phyloP scores from a whole-genome alignment of 2,888 invertebrate genomes.

The Dorcus parallelipipedus region DNA sequence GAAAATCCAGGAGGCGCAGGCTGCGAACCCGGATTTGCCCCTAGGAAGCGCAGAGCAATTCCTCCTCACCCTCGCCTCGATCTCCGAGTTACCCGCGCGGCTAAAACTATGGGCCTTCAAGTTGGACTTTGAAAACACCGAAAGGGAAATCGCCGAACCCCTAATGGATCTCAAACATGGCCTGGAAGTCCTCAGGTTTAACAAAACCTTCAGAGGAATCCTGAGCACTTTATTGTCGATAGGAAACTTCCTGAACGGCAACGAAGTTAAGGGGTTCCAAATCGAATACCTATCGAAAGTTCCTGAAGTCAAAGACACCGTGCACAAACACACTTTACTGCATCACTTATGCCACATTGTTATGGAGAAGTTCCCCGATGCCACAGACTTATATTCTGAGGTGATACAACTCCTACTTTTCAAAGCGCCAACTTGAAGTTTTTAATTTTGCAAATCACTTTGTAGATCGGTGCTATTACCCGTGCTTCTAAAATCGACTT shows the following conservation, averaged over 20 bases:
- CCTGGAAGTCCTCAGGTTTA: slow-evolving; percentile 83
- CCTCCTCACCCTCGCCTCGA: slow-evolving; percentile 91
- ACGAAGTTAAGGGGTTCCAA: slow-evolving; percentile 91
- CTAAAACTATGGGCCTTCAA: slow-evolving; percentile 98
- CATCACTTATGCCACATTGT: slow-evolving; percentile 98
- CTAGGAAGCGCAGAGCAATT: slow-evolving; percentile 98
- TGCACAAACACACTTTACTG: slow-evolving; percentile 95
- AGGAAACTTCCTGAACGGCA: slow-evolving; percentile 94
- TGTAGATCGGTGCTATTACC: slow-evolving; percentile 81
- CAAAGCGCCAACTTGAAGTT: background rate
- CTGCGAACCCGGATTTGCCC: slow-evolving; percentile 84
- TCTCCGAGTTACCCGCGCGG: slow-evolving; percentile 90
- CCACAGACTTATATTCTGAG: slow-evolving; percentile 96
- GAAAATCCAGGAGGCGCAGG: slow-evolving; percentile 95
- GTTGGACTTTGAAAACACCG: slow-evolving; percentile 94
- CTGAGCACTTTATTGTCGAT: slow-evolving; percentile 90
- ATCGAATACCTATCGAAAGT: slow-evolving; percentile 96
- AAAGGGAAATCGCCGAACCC: slow-evolving; percentile 98
- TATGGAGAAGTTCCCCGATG: slow-evolving; percentile 92
- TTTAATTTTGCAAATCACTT: slow-evolving; percentile 15
- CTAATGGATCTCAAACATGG: slow-evolving; percentile 98
- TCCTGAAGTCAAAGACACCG: slow-evolving; percentile 98
- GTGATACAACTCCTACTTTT: slow-evolving; percentile 48
- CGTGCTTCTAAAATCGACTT: slow-evolving; percentile 94
- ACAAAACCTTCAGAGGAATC: slow-evolving; percentile 93